Evolutionary conservation across 2,113 vertebrate genomes (phyloP), one percentile per base, ranked within the genome.

Genomic region (Cnemophilus loriae): DNA sequence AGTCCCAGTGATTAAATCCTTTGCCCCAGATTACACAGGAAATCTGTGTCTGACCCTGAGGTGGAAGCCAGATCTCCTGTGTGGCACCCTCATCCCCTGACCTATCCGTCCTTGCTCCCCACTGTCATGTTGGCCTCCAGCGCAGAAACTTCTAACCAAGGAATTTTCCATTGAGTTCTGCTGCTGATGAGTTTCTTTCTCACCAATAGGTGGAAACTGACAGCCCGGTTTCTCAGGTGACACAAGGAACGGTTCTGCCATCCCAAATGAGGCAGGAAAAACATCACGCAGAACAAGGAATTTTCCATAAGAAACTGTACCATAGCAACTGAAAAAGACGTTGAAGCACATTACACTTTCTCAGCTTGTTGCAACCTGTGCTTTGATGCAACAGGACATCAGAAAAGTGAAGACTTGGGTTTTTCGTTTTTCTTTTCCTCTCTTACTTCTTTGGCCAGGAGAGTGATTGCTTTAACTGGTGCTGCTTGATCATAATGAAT

Each of bases 191-290:
- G 96, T 97, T 97, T 97, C 96, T 97, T 93, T 97, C 96, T 97
- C 96, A 97, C 96, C 96, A 97, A 97, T 97, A 97, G 96, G 96
- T 97, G 96, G 95, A 97, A 97, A 97, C 93, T 97, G 95, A 97
- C 96, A 96, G 93, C 95, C 95, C 92, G 95, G 93, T 97, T 97
- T 96, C 95, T 96, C 96, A 97, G 96, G 95, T 97, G 96, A 90
- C 95, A 97, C 95, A 94, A 97, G 95, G 96, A 97, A 94, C 95
- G 93, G 80, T 97, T 96, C 92, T 97, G 96, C 95, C 95, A 96
- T 92, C 95, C 95, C 95, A 97, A 97, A 95, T 97, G 96, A 97
- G 96, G 96, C 96, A 97, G 96, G 95, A 96, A 97, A 97, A 97
- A 96, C 95, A 96, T 84, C 96, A 97, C 16, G 88, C 95, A 97